Conservation (phyloP, 1,140 invertebrate genomes). For the Eufriesea mexicana region DNA sequence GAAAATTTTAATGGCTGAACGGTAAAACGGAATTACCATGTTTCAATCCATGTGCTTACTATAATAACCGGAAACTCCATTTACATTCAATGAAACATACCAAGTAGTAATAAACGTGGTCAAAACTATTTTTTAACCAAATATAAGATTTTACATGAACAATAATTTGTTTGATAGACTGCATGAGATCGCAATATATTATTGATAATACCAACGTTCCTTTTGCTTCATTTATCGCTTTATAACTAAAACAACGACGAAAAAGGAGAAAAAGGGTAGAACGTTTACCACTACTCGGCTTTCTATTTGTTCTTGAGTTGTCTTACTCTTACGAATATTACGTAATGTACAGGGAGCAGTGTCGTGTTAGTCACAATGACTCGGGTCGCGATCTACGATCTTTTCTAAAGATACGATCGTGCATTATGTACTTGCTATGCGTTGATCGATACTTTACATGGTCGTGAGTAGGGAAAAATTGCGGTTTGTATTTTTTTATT, state of each 20-base stretch:
- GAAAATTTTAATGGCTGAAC: background rate
- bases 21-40: background rate
- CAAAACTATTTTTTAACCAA: background rate
- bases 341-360: conserved; percentile 1
- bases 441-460: background rate
- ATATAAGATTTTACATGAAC: background rate
- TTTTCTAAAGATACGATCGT: background rate
- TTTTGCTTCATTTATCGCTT: background rate
- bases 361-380: conserved; percentile 15
- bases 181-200: no score
- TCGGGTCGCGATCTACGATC: background rate
- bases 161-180: background rate
- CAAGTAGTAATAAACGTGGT: background rate
- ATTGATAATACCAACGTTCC: background rate
- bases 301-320: conserved; percentile 21
- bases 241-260: background rate
- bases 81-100: background rate
- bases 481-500: background rate
- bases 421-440: background rate
- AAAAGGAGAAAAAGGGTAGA: background rate
- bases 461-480: background rate
- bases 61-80: conserved; percentile 26
- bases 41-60: background rate
- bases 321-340: conserved; percentile 14
- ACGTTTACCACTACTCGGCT: background rate